A percentile compares a stretch with the other conserved stretches of the same genome.
Conservation (phyloP, 64 coral and sea anemone species). For the Cladopsammia gracilis region DNA sequence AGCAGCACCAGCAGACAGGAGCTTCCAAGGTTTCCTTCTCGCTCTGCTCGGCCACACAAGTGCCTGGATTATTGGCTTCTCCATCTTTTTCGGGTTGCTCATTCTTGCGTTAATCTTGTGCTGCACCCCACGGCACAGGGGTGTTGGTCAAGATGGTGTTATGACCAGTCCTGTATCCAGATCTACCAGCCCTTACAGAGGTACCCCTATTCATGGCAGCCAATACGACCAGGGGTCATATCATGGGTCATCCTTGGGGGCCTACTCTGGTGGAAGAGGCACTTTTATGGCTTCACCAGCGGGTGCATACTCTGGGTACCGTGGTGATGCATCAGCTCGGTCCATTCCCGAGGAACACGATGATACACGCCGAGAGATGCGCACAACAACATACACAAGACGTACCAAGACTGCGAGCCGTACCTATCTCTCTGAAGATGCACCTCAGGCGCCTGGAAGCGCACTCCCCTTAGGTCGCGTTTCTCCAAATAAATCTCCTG, state of each 20-base stretch:
- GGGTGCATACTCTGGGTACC: neutral
- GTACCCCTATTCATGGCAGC: neutral
- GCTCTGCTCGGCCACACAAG: slow-evolving; percentile 85
- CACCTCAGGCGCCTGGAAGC: neutral
- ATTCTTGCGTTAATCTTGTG: slow-evolving; percentile 84
- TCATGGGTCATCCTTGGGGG: neutral
- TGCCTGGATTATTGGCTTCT: slow-evolving; percentile 92
- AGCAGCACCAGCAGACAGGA: slow-evolving; percentile 10
- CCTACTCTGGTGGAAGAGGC: neutral
- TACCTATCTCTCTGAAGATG: slow-evolving; percentile 5
- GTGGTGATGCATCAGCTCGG: neutral
- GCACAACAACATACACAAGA: neutral
- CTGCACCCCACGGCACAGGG: slow-evolving; percentile 57
- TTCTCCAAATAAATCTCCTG: slow-evolving; percentile 50
- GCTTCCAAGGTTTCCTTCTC: slow-evolving; percentile 65
- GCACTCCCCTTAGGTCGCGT: slow-evolving; percentile 1
- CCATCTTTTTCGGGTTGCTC: slow-evolving; percentile 79
- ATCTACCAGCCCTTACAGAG: neutral
- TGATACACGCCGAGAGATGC: neutral
- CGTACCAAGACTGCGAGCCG: slow-evolving; percentile 5
- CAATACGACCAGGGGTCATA: neutral
- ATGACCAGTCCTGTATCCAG: slow-evolving; percentile 17
- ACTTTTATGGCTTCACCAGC: neutral
- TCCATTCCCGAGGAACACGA: slow-evolving; percentile 36
- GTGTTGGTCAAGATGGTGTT: neutral